Conservation (phyloP, 37 sponge, comb jelly and placozoan genomes). For the Oopsacas minuta region DNA sequence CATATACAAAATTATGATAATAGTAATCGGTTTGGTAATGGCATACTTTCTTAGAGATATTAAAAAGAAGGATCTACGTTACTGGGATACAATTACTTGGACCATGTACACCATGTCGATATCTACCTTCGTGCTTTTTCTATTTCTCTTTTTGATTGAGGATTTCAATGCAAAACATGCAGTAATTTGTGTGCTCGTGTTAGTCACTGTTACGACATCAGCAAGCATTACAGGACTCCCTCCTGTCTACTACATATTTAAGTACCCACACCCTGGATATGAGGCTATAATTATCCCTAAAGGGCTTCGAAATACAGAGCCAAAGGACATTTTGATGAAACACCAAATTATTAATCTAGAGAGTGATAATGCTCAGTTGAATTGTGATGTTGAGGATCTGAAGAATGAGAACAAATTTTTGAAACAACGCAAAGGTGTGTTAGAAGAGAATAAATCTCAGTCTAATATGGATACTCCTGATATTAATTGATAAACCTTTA, state of each 20-base stretch:
- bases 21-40: not conserved
- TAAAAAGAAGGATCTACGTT: not conserved
- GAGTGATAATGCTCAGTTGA: too few species aligned
- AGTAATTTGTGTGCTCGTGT: not conserved
- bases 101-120: not conserved
- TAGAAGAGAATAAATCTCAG: too few species aligned
- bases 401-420: too few species aligned
- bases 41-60: not conserved
- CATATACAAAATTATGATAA: not conserved
- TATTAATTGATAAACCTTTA: too few species aligned
- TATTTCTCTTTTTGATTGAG: not conserved
- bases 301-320: too few species aligned
- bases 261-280: not conserved
- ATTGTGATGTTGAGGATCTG: too few species aligned
- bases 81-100: not conserved
- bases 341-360: too few species aligned
- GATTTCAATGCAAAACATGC: not conserved
- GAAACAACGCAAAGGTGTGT: too few species aligned
- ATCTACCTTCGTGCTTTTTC: not conserved
- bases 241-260: not conserved
- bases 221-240: not conserved
- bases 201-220: not conserved
- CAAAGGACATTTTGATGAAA: too few species aligned
- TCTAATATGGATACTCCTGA: too few species aligned
- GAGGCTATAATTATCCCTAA: too few species aligned